These are phyloP conservation scores for Platyrinchus mystaceus DNA, from an alignment of 2,797 vertebrate genomes.

Conservation along the genomic window DNA sequence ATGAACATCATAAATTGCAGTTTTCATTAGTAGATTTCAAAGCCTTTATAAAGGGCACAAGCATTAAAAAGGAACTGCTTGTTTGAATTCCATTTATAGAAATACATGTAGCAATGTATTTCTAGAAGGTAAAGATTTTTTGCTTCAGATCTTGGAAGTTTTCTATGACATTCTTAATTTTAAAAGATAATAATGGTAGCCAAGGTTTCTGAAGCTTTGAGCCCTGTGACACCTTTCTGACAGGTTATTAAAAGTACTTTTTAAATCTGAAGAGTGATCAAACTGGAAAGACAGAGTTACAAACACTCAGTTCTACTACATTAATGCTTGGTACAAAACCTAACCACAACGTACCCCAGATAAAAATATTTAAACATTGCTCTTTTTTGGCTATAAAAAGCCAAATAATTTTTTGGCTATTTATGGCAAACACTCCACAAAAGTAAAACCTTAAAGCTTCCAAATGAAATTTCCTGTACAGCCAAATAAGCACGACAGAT, in stretches of 20 bases:
- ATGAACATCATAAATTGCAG: neutral
- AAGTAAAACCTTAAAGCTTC: neutral
- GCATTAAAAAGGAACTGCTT: neutral
- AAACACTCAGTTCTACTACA: neutral
- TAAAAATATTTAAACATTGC: neutral
- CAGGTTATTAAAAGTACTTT: neutral
- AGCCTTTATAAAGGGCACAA: neutral
- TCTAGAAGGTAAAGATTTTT: neutral
- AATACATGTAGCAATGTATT: neutral
- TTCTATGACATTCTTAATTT: neutral
- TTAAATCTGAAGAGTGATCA: neutral
- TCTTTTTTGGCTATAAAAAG: neutral
- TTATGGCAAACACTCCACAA: neutral
- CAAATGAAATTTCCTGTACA: neutral
- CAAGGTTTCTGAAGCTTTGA: neutral
- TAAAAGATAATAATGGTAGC: neutral
- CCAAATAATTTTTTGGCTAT: neutral
- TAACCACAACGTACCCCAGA: neutral
- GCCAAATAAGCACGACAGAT: neutral
- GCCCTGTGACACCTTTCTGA: neutral
- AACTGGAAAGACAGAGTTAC: neutral
- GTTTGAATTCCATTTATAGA: neutral
- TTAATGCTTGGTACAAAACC: neutral
- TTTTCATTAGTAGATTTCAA: neutral
- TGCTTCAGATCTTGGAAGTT: neutral